Conservation (phyloP, 1,140 invertebrate genomes). For the Glomeris maerens region DNA sequence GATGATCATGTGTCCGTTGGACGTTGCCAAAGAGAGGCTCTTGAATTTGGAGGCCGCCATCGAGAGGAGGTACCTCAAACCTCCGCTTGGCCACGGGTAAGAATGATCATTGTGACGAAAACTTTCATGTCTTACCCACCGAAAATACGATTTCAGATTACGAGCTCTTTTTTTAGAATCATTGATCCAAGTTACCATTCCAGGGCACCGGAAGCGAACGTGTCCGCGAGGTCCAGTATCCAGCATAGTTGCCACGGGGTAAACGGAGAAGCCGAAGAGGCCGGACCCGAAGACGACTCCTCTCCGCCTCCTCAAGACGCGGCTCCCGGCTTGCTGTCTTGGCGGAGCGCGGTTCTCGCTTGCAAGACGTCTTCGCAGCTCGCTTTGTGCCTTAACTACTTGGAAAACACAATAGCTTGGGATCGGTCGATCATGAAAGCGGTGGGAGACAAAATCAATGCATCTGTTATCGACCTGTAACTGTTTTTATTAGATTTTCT, state of each 20-base stretch:
- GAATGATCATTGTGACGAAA: conserved; percentile 13
- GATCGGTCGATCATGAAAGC: conserved; percentile 99
- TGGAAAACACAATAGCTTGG: conserved; percentile 88
- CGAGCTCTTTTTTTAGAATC: too few relatives aligned
- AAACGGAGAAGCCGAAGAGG: conserved; percentile 8
- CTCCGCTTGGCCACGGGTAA: conserved; percentile 66
- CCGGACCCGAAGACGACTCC: background rate
- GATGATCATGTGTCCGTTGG: conserved; percentile 32
- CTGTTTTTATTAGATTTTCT: background rate
- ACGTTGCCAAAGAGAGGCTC: conserved; percentile 58
- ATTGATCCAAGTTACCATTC: too few relatives aligned
- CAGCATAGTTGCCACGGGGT: too few relatives aligned
- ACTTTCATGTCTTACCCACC: too few relatives aligned
- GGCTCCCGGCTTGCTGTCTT: conserved; percentile 49
- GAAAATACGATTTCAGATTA: too few relatives aligned
- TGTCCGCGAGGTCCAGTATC: too few relatives aligned
- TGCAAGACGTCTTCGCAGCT: conserved; percentile 75
- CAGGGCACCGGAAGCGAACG: too few relatives aligned
- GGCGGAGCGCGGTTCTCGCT: conserved; percentile 71
- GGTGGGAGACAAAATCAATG: conserved; percentile 43
- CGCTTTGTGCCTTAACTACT: conserved; percentile 72
- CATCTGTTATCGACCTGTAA: background rate
- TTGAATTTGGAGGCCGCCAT: conserved; percentile 73
- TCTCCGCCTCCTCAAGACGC: conserved; percentile 16
- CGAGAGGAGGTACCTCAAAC: conserved; percentile 82